Base-by-base conservation (phyloP, 2,888 invertebrate species). In the Podabrus alpinus region DNA sequence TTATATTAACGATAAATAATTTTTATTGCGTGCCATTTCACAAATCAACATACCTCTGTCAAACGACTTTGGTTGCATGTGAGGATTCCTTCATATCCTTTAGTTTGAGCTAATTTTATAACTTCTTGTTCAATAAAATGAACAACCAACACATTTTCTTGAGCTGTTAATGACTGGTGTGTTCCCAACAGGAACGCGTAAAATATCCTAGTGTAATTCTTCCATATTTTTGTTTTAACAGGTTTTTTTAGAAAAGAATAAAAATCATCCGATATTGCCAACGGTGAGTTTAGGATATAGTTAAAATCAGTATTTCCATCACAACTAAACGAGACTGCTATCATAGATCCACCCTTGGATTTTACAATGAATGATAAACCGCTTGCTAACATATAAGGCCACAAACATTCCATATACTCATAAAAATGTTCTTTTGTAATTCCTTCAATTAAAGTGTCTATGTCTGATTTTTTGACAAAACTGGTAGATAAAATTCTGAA, bases 141-240 rank as follows among this genome's bases (percentile, higher is more conserved):
- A 87, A 96, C 95, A 9, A 94, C 90, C 5, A 92, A 89, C 7
- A 96, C 93, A 84, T 96, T 96, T 83, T 96, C 94, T 67, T 92
- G 91, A 0, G 94, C 85, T 73, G 88, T 89, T 60, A 96, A 86
- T 0, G 89, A 86, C 11, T 90, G 88, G 75, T 90, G 90, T 0
- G 95, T 96, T 2, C 94, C 94, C 95, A 96, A 95, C 95, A 96
- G 95, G 85, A 94, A 95, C 1, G 93, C 92, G 83, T 96, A 95
- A 0, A 95, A 88, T 59, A 96, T 90, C 80, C 91, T 89, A 15
- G 92, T 93, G 80, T 89, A 87, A 15, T 92, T 93, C 80, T 89
- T 87, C 0, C 93, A 92, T 69, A 94, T 85, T 81, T 89, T 87
- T 62, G 92, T 91, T 79, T 91, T 90, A 0, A 95, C 91, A 21